Evolutionary conservation across 1,140 invertebrate genomes (phyloP).

Genomic region (Phymorhynchus buccinoides): DNA sequence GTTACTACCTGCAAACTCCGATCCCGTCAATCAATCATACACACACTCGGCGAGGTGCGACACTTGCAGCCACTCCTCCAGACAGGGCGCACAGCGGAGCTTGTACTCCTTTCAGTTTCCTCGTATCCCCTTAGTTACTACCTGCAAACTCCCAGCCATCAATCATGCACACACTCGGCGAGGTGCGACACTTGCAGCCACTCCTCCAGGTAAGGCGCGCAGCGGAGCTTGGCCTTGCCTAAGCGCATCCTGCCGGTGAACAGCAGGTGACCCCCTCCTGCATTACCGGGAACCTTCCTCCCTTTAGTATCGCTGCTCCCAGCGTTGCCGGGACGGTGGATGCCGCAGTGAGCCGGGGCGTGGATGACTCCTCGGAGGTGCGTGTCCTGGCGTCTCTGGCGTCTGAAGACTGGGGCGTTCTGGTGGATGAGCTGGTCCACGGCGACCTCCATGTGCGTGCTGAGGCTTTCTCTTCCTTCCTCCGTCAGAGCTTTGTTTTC

Average conservation of each 20-base stretch:
- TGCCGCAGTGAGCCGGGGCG: conserved; percentile 81
- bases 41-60: conserved; percentile 76
- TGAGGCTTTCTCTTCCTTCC: conserved; percentile 36
- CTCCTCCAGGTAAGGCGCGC: conserved; percentile 82
- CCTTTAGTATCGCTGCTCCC: too few species aligned
- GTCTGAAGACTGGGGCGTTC: conserved; percentile 36
- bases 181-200: conserved; percentile 79
- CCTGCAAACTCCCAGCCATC: too few species aligned
- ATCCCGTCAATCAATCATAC: too few species aligned
- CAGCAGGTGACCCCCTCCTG: conserved; percentile 83
- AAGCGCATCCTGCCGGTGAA: conserved; percentile 84
- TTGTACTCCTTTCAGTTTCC: too few species aligned
- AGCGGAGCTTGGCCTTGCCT: conserved; percentile 81
- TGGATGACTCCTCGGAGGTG: conserved; percentile 64
- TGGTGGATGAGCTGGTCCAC: conserved; percentile 59
- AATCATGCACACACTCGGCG: conserved; percentile 75
- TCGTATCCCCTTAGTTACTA: too few species aligned
- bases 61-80: conserved; percentile 80
- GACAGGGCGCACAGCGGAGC: conserved; percentile 82
- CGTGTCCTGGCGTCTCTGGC: conserved; percentile 32
- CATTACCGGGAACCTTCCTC: too few species aligned
- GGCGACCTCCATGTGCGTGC: conserved; percentile 51
- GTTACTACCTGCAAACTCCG: too few species aligned
- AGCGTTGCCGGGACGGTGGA: conserved; percentile 77
- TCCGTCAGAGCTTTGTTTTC: conserved; percentile 37